These are phyloP conservation scores for Lates japonicus DNA, from an alignment of 2,797 vertebrate species.

Conservation along the genomic window DNA sequence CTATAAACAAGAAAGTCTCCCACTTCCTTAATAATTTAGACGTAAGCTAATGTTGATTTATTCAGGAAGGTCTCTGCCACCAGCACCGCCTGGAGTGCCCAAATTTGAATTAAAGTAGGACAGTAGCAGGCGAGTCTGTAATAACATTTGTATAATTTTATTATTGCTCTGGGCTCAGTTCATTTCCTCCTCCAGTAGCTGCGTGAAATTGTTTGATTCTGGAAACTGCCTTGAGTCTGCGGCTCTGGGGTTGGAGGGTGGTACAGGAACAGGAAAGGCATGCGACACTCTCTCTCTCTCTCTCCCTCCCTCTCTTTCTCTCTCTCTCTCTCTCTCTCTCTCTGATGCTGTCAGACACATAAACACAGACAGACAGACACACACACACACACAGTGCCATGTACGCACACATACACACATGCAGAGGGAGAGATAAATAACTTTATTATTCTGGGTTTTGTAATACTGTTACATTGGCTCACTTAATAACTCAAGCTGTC, in stretches of 20 bases:
- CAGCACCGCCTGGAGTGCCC: conserved; percentile 92
- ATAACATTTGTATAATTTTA: conserved; percentile 99
- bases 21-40: conserved; percentile 99
- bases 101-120: conserved; percentile 99
- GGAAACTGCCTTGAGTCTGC: conserved; percentile 96
- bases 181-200: conserved; percentile 99
- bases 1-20: conserved; percentile 99
- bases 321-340: conserved; percentile 72
- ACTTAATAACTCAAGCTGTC: conserved; percentile 86
- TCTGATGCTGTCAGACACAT: conserved; percentile 82
- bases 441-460: conserved; percentile 84
- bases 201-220: conserved; percentile 99
- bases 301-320: conserved; percentile 71
- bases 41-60: conserved; percentile 99
- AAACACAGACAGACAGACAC: conserved; percentile 59
- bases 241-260: conserved; percentile 91
- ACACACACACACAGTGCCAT: not conserved
- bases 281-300: conserved; percentile 81
- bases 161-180: conserved; percentile 99
- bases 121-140: conserved; percentile 99
- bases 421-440: conserved; percentile 77
- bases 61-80: conserved; percentile 97
- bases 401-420: conserved; percentile 23
- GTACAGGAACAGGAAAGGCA: conserved; percentile 92
- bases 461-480: conserved; percentile 84